A percentile compares a stretch with the other conserved stretches of the same genome.
Conservation (phyloP, 1,140 invertebrate genomes). For the Zaprionus davidi region DNA sequence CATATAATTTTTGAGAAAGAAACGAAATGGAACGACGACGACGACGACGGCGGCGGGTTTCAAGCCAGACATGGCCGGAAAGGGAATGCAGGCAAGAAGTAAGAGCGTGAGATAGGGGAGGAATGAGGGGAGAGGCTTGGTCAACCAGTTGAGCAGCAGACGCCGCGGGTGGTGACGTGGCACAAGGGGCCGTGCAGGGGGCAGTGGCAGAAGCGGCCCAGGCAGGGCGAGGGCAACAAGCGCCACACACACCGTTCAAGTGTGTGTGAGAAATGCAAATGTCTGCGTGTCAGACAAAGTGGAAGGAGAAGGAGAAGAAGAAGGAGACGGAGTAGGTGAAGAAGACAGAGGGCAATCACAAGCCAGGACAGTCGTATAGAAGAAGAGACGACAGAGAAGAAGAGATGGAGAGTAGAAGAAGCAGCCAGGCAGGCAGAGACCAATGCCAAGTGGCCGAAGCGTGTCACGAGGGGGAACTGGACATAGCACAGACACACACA, state of each 20-base stretch:
- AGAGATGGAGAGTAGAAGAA: slow-evolving; percentile 48
- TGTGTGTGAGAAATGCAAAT: slow-evolving; percentile 69
- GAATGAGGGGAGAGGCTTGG: slow-evolving; percentile 14
- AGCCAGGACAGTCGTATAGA: slow-evolving; percentile 23
- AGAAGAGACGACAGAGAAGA: slow-evolving; percentile 40
- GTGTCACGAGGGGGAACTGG: slow-evolving; percentile 30
- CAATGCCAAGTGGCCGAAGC: slow-evolving; percentile 56
- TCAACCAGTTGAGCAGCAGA: slow-evolving; percentile 72
- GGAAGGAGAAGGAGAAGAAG: slow-evolving; percentile 20
- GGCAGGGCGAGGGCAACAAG: slow-evolving; percentile 36
- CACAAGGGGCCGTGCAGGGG: neutral
- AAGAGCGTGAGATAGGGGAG: slow-evolving; percentile 1
- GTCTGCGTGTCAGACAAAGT: slow-evolving; percentile 48
- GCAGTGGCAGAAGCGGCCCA: neutral
- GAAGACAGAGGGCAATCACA: slow-evolving; percentile 26
- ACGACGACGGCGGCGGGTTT: slow-evolving; percentile 3
- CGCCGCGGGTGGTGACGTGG: slow-evolving; percentile 46
- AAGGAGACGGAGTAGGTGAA: slow-evolving; percentile 10
- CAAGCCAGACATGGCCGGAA: slow-evolving; percentile 36
- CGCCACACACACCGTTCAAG: slow-evolving; percentile 62
- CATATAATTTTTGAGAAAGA: slow-evolving; percentile 80
- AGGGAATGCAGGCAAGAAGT: slow-evolving; percentile 5
- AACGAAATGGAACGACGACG: slow-evolving; percentile 74
- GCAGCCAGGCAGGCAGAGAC: slow-evolving; percentile 23
- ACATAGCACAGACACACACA: slow-evolving; percentile 30